Percentiles rank a stretch among this genome's conserved stretches.
phyloP scores from a whole-genome alignment of 2,888 invertebrate species.

The Erebia ligea region DNA sequence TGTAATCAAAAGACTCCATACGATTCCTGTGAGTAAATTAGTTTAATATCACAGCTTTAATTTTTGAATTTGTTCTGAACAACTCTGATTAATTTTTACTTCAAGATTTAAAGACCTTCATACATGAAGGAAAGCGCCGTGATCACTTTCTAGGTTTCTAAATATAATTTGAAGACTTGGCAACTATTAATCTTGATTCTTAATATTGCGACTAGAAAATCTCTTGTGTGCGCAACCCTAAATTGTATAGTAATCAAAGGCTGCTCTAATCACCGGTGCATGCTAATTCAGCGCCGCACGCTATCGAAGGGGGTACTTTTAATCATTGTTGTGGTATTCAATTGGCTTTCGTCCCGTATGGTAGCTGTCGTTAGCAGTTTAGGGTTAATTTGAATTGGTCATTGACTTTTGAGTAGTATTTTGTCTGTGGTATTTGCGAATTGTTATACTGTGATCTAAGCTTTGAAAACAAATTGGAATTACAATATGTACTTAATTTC shows the following conservation, averaged over 20 bases:
- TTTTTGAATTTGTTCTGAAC: too few relatives aligned
- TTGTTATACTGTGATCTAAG: background rate
- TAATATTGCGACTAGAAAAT: background rate
- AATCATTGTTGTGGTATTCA: slow-evolving; percentile 38
- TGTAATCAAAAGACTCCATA: too few relatives aligned
- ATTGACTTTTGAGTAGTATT: slow-evolving; percentile 5
- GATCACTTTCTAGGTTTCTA: too few relatives aligned
- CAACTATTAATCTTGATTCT: background rate
- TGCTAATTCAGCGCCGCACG: slow-evolving; percentile 30
- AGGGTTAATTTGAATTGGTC: slow-evolving; percentile 29
- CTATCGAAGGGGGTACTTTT: slow-evolving; percentile 28
- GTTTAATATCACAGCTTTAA: too few relatives aligned
- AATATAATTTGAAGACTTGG: too few relatives aligned
- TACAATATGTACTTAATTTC: background rate
- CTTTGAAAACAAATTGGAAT: background rate
- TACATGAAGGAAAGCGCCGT: too few relatives aligned
- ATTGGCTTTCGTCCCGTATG: slow-evolving; percentile 27
- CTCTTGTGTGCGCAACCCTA: background rate
- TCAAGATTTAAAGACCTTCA: too few relatives aligned
- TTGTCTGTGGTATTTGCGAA: background rate
- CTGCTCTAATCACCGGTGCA: slow-evolving; percentile 27
- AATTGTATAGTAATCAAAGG: slow-evolving; percentile 18
- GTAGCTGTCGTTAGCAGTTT: slow-evolving; percentile 27
- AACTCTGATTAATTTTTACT: too few relatives aligned
- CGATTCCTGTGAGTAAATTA: too few relatives aligned